Evolutionary conservation across 1,140 invertebrate species (phyloP).

Genomic region (Drosophila serrata): DNA sequence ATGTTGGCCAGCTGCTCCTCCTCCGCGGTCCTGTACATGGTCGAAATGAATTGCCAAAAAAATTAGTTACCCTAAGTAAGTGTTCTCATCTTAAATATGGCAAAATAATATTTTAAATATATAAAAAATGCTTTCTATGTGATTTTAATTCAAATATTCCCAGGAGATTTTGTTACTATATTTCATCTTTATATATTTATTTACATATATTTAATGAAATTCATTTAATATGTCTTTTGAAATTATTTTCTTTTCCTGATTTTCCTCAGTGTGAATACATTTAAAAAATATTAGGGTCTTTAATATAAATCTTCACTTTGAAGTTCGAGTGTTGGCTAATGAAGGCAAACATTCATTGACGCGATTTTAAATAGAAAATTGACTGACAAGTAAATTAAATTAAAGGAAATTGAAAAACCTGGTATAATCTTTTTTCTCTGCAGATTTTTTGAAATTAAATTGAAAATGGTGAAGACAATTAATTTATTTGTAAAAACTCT

Average conservation of each 20-base stretch:
- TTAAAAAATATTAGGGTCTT: constrained; percentile 4
- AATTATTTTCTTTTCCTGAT: not conserved
- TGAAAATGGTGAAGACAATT: not conserved
- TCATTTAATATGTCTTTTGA: not conserved
- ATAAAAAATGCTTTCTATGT: not conserved
- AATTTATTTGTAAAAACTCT: not conserved
- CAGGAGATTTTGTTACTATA: not conserved
- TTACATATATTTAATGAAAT: not conserved
- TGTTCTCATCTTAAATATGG: not conserved
- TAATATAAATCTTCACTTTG: constrained; percentile 61
- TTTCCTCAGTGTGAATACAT: not conserved
- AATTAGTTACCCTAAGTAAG: not conserved
- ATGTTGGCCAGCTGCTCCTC: constrained; percentile 68
- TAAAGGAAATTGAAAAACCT: not conserved
- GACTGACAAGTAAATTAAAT: constrained; percentile 23
- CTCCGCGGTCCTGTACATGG: constrained; percentile 49
- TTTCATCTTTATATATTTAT: not conserved
- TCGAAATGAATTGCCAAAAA: not conserved
- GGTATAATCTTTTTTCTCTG: not conserved
- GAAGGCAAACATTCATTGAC: constrained; percentile 43
- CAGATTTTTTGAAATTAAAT: not conserved
- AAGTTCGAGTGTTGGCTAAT: constrained; percentile 48
- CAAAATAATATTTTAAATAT: not conserved
- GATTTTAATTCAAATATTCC: not conserved
- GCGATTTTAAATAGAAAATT: not conserved